Evolutionary conservation across 1,140 invertebrate genomes (phyloP).

Genomic region (Trachymyrmex septentrionalis): DNA sequence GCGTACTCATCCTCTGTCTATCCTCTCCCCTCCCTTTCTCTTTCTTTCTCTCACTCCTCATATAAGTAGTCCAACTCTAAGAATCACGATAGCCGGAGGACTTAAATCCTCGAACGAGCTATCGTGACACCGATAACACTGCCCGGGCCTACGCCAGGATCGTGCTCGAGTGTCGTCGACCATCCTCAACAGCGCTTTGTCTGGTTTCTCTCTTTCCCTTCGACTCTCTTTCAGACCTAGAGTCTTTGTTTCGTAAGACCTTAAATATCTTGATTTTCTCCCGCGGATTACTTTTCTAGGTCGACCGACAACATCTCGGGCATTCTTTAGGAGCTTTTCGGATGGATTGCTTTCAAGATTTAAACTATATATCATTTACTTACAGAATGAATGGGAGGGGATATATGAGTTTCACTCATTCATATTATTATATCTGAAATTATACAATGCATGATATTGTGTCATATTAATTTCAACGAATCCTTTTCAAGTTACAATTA

Average conservation of each 20-base stretch:
- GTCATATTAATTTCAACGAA: slow-evolving; percentile 5
- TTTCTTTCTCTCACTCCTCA: not conserved
- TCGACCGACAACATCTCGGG: not conserved
- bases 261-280: slow-evolving; percentile 37
- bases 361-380: slow-evolving; percentile 1
- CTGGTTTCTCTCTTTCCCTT: slow-evolving; percentile 22
- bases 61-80: slow-evolving; percentile 17
- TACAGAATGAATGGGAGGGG: not conserved
- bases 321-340: not conserved
- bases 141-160: slow-evolving; percentile 17
- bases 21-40: not conserved
- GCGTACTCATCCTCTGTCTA: not conserved
- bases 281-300: slow-evolving; percentile 21
- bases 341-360: slow-evolving; percentile 6
- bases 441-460: no score
- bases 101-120: slow-evolving; percentile 67
- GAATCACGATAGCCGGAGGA: slow-evolving; percentile 44
- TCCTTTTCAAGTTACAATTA: slow-evolving; percentile 17
- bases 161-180: slow-evolving; percentile 55
- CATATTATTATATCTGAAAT: not conserved
- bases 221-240: not conserved
- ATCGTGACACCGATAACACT: slow-evolving; percentile 38
- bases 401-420: not conserved
- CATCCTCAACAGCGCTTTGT: slow-evolving; percentile 27
- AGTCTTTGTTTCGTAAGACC: slow-evolving; percentile 13